Evolutionary conservation across 2,797 vertebrate genomes (phyloP), one percentile per base, ranked within the genome.

Genomic region (Myotis findleyi): DNA sequence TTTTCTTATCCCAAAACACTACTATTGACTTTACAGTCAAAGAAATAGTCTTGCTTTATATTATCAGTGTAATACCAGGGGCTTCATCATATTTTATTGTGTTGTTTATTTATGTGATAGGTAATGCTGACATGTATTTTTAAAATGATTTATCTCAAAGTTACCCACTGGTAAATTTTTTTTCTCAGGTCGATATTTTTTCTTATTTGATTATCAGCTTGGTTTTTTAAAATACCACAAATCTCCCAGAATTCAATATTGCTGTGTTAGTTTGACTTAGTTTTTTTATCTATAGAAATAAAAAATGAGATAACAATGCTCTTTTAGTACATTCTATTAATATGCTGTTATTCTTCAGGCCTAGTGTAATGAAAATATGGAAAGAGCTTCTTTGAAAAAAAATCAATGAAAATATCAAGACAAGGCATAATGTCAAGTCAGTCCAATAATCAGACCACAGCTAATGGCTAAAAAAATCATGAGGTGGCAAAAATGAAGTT

Each of bases 381-480:
- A 68, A 93, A 96, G 44, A 84, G 53, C 17, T 94, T 96, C 82
- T 95, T 84, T 93, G 85, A n/a, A 10, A 96, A 89, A 95, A 96
- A 97, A 97, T 96, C 96, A 96, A 96, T 97, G 87, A 84, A 96
- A 96, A 96, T 97, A 89, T 93, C 93, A 94, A 95, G 94, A 87
- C 69, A 86, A 96, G 85, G 30, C 79, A 77, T 94, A 95, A 93
- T 96, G 95, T 95, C 96, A 97, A 96, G 55, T 59, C 77, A 93
- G 71, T 95, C 53, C 95, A 95, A 96, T 97, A 96, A 96, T 96
- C 85, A 87, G 91, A 81, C 57, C 57, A 91, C 9, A 90, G 73
- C 64, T 96, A 97, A 96, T 95, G 93, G 82, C 53, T 95, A 83
- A 87, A 95, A 86, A 86, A 92, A 59, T 62, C 93, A 92, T 94